phyloP scores from a whole-genome alignment of 2,113 vertebrate species.

The Sorex fumeus region DNA sequence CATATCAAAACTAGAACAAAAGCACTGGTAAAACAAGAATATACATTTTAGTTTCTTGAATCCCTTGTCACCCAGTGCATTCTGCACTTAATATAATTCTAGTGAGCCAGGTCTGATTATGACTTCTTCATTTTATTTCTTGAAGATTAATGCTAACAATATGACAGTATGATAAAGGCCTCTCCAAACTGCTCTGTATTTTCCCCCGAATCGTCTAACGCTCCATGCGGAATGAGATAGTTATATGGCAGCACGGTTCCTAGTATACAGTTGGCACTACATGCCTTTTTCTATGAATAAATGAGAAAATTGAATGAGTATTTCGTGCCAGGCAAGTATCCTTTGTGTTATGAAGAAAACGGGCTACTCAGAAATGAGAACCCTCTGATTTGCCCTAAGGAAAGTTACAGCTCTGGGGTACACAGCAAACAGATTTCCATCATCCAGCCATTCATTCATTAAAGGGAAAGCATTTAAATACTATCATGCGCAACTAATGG shows the following conservation, averaged over 20 bases:
- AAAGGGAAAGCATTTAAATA: conserved; percentile 42
- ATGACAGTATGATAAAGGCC: not conserved
- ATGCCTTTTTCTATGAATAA: conserved; percentile 8
- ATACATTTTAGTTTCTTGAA: not conserved
- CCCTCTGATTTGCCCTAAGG: not conserved
- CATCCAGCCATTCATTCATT: not conserved
- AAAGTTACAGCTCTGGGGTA: conserved; percentile 13
- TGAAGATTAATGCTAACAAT: not conserved
- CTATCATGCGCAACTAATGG: not conserved
- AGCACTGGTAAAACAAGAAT: not conserved
- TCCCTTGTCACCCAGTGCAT: not conserved
- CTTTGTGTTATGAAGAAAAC: not conserved
- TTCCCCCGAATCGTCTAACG: not conserved
- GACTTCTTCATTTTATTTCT: not conserved
- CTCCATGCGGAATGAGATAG: conserved; percentile 17
- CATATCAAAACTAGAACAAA: not conserved
- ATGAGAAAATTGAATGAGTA: not conserved
- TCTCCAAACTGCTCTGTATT: not conserved
- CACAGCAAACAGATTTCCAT: not conserved
- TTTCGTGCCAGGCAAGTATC: conserved; percentile 2
- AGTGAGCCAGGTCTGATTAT: not conserved
- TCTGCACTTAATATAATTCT: not conserved
- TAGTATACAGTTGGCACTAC: conserved; percentile 6
- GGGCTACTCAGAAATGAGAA: not conserved
- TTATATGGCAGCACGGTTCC: not conserved